Evolutionary conservation across 1,140 invertebrate species (phyloP), one percentile per base, ranked within the genome.

Genomic region (Meteorus sp.): DNA sequence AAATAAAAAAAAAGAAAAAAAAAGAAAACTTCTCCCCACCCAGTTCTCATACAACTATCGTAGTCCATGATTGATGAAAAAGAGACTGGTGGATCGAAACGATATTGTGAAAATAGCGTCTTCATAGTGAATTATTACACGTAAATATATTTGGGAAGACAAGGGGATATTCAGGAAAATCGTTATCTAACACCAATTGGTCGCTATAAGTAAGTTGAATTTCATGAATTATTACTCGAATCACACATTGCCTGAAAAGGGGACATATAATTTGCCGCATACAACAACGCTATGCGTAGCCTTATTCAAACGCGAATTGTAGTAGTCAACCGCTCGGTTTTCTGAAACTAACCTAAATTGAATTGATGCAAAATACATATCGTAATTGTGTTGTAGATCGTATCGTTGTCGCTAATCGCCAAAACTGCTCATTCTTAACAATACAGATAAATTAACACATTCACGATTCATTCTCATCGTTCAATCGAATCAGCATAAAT

Each of bases 171-270:
- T 51, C 56, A 23, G 41, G 13, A 56, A 33, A 37, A 33, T 25
- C 13, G n/a, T 59, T 23, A 27, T 22, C 37, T 23, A 31, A 9
- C 33, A 20, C 52, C 35, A 15, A 39, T 48, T 19, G 13, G 39
- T 17, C 47, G 31, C 37, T 8, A 51, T 56, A 27, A 68, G 67
- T 69, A 50, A 69, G 67, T 68, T 56, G 1, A 0, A 13, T 25
- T 7, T 8, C 8, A 17, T 45, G 25, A 31, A 48, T 33, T 13
- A 31, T 19, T 13, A 23, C 20, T 39, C 7, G 19, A 29, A 58
- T 11, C 1, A 2, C 23, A n/a, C 6, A 33, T 41, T 45, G 41
- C 27, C 43, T 65, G 60, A 56, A 56, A 45, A 33, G 43, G 56
- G 60, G 9, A 29, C 27, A n/a, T 9, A 29, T 9, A 29, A 29